Conservation (phyloP, 2,113 vertebrate species). For the Xiphophorus couchianus region DNA sequence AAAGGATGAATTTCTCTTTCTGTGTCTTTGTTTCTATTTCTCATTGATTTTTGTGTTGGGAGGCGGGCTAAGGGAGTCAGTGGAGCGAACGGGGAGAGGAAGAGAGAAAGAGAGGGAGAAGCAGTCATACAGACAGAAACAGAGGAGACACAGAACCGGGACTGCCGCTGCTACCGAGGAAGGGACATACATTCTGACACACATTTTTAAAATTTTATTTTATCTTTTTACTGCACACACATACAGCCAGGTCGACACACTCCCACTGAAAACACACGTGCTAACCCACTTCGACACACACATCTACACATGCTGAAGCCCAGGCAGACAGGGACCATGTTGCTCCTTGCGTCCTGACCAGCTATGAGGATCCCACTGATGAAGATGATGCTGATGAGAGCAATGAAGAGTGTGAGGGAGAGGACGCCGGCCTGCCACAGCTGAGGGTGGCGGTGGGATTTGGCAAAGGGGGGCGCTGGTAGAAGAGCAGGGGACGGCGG, state of each 20-base stretch:
- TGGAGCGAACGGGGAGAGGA: constrained; percentile 60
- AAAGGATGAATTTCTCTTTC: constrained; percentile 1
- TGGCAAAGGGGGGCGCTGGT: neutral
- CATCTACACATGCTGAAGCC: constrained; percentile 24
- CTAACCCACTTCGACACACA: constrained; percentile 40
- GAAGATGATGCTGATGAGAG: constrained; percentile 59
- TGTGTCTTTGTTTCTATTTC: constrained; percentile 41
- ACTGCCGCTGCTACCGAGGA: constrained; percentile 67
- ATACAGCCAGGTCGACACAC: constrained; percentile 46
- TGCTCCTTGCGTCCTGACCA: constrained; percentile 58
- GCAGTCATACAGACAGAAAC: constrained; percentile 62
- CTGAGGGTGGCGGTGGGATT: constrained; percentile 63
- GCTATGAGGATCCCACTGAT: constrained; percentile 66
- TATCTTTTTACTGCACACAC: constrained; percentile 5
- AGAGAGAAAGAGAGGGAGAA: constrained; percentile 54
- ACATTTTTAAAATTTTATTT: constrained; percentile 5
- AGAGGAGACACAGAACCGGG: constrained; percentile 62
- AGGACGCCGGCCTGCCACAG: constrained; percentile 71
- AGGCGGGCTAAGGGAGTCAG: constrained; percentile 71
- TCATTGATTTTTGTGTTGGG: constrained; percentile 66
- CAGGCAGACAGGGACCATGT: constrained; percentile 55
- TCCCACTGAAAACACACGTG: constrained; percentile 53
- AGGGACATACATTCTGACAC: constrained; percentile 58
- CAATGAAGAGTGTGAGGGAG: constrained; percentile 66
- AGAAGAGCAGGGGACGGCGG: constrained; percentile 44